A percentile compares a stretch with the other conserved stretches of the same genome.
phyloP scores from a whole-genome alignment of 2,888 invertebrate genomes.

The Lithophane socia region DNA sequence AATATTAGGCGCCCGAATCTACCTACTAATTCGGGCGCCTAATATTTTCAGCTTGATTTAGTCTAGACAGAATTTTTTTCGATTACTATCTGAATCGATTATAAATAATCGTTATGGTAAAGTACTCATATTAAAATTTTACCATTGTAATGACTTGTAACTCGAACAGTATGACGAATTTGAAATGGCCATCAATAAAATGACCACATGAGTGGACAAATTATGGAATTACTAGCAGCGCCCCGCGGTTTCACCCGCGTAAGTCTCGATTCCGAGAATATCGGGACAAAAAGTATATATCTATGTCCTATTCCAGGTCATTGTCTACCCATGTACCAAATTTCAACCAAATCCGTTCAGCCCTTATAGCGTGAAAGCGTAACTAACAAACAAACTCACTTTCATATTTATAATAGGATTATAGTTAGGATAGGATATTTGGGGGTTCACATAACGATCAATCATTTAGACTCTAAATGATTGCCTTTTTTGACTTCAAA shows the following conservation, averaged over 20 bases:
- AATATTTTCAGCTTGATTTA: conserved; percentile 1
- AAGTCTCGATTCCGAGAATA: too few relatives aligned
- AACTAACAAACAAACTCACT: too few relatives aligned
- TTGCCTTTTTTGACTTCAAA: too few relatives aligned
- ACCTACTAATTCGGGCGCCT: not conserved
- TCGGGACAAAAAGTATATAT: too few relatives aligned
- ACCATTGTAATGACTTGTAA: not conserved
- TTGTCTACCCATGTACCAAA: too few relatives aligned
- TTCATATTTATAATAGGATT: too few relatives aligned
- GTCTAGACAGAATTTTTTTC: conserved; percentile 17
- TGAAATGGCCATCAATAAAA: not conserved
- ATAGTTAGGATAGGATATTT: not conserved
- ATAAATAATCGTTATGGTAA: not conserved
- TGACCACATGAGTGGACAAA: not conserved
- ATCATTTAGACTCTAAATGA: not conserved
- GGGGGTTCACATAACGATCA: not conserved
- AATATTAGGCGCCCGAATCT: too few relatives aligned
- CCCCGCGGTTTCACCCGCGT: too few relatives aligned
- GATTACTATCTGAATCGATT: conserved; percentile 20
- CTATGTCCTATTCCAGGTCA: too few relatives aligned
- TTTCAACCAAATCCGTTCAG: too few relatives aligned
- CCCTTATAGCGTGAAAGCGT: too few relatives aligned
- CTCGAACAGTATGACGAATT: not conserved
- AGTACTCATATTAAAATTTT: not conserved
- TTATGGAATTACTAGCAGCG: not conserved